Base-by-base conservation (phyloP, 2,797 vertebrate species). In the Lithobates sylvaticus region DNA sequence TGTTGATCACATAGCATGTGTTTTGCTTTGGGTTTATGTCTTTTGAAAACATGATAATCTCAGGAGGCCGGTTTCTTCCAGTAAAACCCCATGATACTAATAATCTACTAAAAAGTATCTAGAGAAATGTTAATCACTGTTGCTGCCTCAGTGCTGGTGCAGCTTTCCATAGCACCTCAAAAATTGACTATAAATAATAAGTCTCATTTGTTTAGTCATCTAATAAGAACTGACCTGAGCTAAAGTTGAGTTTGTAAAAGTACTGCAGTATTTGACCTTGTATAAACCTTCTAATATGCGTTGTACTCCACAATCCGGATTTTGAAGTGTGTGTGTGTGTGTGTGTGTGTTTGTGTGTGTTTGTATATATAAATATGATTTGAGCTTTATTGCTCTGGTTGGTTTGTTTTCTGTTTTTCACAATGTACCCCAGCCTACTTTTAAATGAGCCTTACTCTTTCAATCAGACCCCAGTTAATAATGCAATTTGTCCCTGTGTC, bases 1-100 rank as follows among this genome's bases (percentile, higher is more conserved):
- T 58, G 54, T 18, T 61, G 18, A 23, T 61, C 23, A 23, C 54
- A 61, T 61, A 26, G 42, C 65, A 27, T 50, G 23, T 84, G 65
- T 77, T 39, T 78, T 84, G n/a, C 83, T 54, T 36, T 76, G 85
- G 69, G 85, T 76, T 83, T 54, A 65, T 36, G 75, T 54, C 69
- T 80, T 78, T 86, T 77, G 74, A 78, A 87, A 87, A 87, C 85
- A 87, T 58, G 39, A 23, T 69, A 36, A 29, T 75, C 86, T 74
- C 75, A 32, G 42, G 86, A 84, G 76, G 72, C 81, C 26, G 34
- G n/a, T 79, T 84, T 36, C 76, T 72, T 79, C 70, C 70, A 79
- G n/a, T 50, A n/a, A 74, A 83, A 21, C 79, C 86, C 70, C 76
- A 75, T 18, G 81, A 84, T 84, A 64, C 75, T 78, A 87, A 84